These are phyloP conservation scores for Setophaga coronata DNA, from an alignment of 2,113 vertebrate species.

Conservation along the genomic window DNA sequence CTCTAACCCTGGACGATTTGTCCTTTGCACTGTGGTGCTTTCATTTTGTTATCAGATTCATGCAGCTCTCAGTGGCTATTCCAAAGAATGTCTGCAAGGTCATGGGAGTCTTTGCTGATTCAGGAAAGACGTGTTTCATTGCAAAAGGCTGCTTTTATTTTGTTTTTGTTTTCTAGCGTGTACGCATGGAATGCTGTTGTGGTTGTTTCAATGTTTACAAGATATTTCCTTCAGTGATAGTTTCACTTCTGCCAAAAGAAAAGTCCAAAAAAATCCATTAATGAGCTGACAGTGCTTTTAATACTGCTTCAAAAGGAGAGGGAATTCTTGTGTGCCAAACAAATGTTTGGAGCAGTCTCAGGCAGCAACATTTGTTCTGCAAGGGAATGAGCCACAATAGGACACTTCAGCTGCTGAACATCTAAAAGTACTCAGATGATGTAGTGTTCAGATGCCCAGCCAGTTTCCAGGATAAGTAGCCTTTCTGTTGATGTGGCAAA, in stretches of 20 bases:
- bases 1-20: neutral
- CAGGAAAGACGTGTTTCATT: constrained; percentile 55
- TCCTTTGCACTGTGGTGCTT: neutral
- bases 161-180: constrained; percentile 53
- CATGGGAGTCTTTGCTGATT: constrained; percentile 68
- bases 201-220: constrained; percentile 71
- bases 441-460: constrained; percentile 45
- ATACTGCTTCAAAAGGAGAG: constrained; percentile 59
- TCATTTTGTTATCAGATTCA: constrained; percentile 44
- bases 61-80: constrained; percentile 27
- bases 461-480: constrained; percentile 38
- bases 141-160: constrained; percentile 67
- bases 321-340: constrained; percentile 3
- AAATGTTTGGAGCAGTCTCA: constrained; percentile 61
- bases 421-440: constrained; percentile 48
- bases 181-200: constrained; percentile 70
- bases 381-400: constrained; percentile 42
- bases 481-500: constrained; percentile 47
- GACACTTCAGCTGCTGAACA: constrained; percentile 38
- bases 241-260: constrained; percentile 59
- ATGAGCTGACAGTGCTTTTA: constrained; percentile 70
- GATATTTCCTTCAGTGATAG: constrained; percentile 72
- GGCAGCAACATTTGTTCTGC: constrained; percentile 64
- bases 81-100: constrained; percentile 53
- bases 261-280: constrained; percentile 61